Conservation (phyloP, 2,113 vertebrate species). For the Hassar affinis region DNA sequence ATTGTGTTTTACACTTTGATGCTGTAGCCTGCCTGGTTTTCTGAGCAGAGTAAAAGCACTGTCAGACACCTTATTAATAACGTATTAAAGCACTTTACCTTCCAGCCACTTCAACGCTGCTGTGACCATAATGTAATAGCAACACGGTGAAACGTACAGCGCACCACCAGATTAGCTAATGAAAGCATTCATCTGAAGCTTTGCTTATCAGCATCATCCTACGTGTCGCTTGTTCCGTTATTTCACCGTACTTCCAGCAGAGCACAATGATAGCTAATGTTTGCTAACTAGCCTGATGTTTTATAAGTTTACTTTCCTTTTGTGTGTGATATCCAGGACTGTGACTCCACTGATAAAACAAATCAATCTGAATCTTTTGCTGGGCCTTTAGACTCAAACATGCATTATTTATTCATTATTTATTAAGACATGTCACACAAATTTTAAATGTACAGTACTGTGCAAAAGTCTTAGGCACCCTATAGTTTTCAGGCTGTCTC, state of each 20-base stretch:
- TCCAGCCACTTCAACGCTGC: background rate
- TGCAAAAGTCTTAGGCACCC: too few species aligned
- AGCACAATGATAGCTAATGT: background rate
- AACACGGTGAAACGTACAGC: background rate
- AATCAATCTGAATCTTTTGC: background rate
- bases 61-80: background rate
- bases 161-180: background rate
- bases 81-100: background rate
- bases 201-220: too few species aligned
- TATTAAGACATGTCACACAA: too few species aligned
- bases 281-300: background rate
- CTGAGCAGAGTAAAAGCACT: background rate
- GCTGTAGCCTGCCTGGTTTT: background rate
- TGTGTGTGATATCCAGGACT: too few species aligned
- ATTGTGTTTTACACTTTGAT: background rate
- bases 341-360: background rate
- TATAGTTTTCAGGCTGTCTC: too few species aligned
- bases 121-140: background rate
- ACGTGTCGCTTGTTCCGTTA: too few species aligned
- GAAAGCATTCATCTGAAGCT: background rate
- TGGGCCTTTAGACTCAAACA: background rate
- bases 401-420: too few species aligned
- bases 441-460: too few species aligned
- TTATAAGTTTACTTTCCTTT: too few species aligned
- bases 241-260: background rate